Evolutionary conservation across 2,888 invertebrate species (phyloP).

Genomic region (Callyntrura sp.): DNA sequence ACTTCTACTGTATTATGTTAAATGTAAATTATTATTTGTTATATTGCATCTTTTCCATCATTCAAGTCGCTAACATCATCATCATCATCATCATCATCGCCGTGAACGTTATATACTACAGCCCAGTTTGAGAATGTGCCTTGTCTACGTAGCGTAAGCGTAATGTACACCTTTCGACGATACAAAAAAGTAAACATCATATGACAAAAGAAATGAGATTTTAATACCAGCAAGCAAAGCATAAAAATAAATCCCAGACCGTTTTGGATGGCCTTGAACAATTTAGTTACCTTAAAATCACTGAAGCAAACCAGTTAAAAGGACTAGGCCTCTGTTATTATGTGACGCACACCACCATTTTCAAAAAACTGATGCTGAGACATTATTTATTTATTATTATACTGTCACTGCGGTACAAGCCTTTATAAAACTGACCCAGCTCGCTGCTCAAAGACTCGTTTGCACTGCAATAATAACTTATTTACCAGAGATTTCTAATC

Average conservation of each 20-base stretch:
- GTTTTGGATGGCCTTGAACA: constrained; percentile 74
- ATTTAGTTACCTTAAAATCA: constrained; percentile 78
- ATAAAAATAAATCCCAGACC: constrained; percentile 78
- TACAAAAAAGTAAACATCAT: constrained; percentile 64
- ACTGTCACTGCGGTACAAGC: neutral
- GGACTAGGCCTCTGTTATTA: constrained; percentile 3
- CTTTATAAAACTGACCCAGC: constrained; percentile 50
- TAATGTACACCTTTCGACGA: constrained; percentile 45
- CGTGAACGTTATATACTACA: constrained; percentile 12
- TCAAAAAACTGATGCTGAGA: constrained; percentile 22
- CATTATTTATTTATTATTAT: constrained; percentile 7
- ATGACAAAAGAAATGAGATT: constrained; percentile 79
- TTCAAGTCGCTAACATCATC: constrained; percentile 40
- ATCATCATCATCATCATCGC: constrained; percentile 48
- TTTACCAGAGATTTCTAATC: constrained; percentile 23
- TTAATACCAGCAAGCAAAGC: constrained; percentile 74
- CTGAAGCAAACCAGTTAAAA: constrained; percentile 61
- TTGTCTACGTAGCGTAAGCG: no score
- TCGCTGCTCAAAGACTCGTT: constrained; percentile 10
- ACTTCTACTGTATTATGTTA: constrained; percentile 18
- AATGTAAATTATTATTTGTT: constrained; percentile 56
- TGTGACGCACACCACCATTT: neutral
- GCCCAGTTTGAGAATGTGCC: constrained; percentile 69
- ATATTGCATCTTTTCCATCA: constrained; percentile 71
- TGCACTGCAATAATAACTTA: neutral